These are phyloP conservation scores for Cephus runcator DNA, from an alignment of 2,888 invertebrate species.

Conservation along the genomic window DNA sequence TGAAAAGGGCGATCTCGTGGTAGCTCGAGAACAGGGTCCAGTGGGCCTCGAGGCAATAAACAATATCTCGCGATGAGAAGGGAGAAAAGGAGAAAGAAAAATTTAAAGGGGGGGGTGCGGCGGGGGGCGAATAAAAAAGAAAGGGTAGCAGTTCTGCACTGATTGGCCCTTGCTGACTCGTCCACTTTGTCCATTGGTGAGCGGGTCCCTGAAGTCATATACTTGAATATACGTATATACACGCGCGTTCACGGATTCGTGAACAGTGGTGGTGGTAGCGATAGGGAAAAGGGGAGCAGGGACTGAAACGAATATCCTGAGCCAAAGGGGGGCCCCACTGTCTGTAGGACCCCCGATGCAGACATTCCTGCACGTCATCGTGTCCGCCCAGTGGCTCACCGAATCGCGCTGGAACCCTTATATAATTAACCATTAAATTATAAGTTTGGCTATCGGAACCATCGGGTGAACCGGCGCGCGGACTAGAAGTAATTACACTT, in stretches of 20 bases:
- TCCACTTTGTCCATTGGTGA: slow-evolving; percentile 30
- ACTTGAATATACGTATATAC: slow-evolving; percentile 49
- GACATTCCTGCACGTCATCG: slow-evolving; percentile 61
- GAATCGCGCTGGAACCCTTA: slow-evolving; percentile 62
- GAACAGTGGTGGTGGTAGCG: slow-evolving; percentile 16
- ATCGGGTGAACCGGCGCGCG: slow-evolving; percentile 47
- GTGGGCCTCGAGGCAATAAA: neutral
- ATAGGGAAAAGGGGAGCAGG: slow-evolving; percentile 13
- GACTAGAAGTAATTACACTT: slow-evolving; percentile 60
- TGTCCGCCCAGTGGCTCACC: slow-evolving; percentile 65
- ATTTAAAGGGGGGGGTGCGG: slow-evolving; percentile 17
- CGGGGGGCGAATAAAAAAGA: slow-evolving; percentile 12
- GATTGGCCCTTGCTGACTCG: slow-evolving; percentile 41
- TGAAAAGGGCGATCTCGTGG: too few relatives aligned
- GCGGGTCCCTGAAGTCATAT: slow-evolving; percentile 35
- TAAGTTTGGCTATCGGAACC: slow-evolving; percentile 63
- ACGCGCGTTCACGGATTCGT: neutral
- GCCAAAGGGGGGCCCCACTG: slow-evolving; percentile 11
- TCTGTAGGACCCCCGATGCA: neutral
- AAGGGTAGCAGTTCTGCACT: slow-evolving; percentile 37
- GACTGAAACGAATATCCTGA: slow-evolving; percentile 1
- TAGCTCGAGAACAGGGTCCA: too few relatives aligned
- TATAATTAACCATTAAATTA: slow-evolving; percentile 66
- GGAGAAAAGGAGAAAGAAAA: slow-evolving; percentile 20
- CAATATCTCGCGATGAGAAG: slow-evolving; percentile 2